A percentile compares a stretch with the other conserved stretches of the same genome.
Evolutionary conservation across 2,888 invertebrate species (phyloP).

Genomic region (Chaitophorus viminalis): DNA sequence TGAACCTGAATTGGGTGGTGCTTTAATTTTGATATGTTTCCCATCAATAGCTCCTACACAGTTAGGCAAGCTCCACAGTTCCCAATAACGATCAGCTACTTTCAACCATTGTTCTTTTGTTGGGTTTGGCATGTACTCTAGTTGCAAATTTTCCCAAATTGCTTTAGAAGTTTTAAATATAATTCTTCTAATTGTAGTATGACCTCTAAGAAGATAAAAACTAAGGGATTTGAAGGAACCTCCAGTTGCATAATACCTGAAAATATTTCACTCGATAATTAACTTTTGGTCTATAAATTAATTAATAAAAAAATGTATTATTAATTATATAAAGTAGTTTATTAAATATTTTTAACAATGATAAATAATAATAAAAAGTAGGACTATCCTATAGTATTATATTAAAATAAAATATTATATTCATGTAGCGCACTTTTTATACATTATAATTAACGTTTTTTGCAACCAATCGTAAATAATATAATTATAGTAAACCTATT

Average conservation of each 20-base stretch:
- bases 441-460: too few relatives aligned
- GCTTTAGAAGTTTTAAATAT: too few relatives aligned
- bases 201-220: too few relatives aligned
- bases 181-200: too few relatives aligned
- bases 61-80: background rate
- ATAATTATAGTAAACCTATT: background rate
- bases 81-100: background rate
- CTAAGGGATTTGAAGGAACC: background rate
- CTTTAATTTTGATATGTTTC: conserved; percentile 11
- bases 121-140: background rate
- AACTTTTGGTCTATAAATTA: conserved; percentile 21
- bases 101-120: conserved; percentile 4
- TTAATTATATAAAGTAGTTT: background rate
- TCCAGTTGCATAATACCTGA: conserved; percentile 29
- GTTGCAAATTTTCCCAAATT: background rate
- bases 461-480: too few relatives aligned
- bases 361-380: conserved; percentile 24
- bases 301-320: conserved; percentile 18
- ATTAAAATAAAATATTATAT: background rate
- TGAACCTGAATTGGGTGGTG: background rate
- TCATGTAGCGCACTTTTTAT: background rate
- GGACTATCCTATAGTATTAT: conserved; percentile 19
- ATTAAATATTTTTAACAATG: background rate
- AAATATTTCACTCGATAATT: conserved; percentile 12
- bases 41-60: conserved; percentile 3